Evolutionary conservation across 2,113 vertebrate species (phyloP), one percentile per base, ranked within the genome.

Genomic region (Calonectris borealis): DNA sequence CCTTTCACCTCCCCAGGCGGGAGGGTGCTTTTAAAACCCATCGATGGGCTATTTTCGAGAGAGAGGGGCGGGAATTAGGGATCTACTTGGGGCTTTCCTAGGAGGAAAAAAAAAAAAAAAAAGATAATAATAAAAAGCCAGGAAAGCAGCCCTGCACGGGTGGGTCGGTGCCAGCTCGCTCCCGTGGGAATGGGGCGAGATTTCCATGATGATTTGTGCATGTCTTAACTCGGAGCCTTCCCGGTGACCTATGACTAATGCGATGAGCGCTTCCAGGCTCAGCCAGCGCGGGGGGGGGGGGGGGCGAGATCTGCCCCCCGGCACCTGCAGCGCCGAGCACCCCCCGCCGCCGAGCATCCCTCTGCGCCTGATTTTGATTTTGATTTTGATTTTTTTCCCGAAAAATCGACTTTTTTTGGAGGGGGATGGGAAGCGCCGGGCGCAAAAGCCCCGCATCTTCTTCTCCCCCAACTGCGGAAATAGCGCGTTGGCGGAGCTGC

Each of bases 151-250:
- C 31, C 44, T 18, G 66, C n/a, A 5, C n/a, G 17, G 29, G 17
- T 13, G 71, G n/a, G 10, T 61, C 10, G 40, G 58, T 61, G 86
- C 86, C 81, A 78, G 29, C 34, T 84, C 49, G 9, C 49, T 92
- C 89, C 93, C 93, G 84, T 90, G 93, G 90, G 86, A 89, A 92
- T 25, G 62, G 86, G 90, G 11, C 71, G 83, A 48, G 69, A 58
- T 94, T 94, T 84, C 90, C 72, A 58, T 52, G 76, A 32, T 32
- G 61, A 19, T 92, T 51, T 15, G 32, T 69, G 66, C 44, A 2
- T 70, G 89, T 73, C 88, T 10, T 19, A 20, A 71, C 94, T 71
- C 83, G 72, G 90, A 75, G 83, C 66, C 62, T 58, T 64, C 49
- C 64, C 82, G 31, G 32, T 83, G 79, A 64, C 91, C 91, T 70